Evolutionary conservation across 2,797 vertebrate species (phyloP).

Genomic region (Xiphorhynchus erythropygius): DNA sequence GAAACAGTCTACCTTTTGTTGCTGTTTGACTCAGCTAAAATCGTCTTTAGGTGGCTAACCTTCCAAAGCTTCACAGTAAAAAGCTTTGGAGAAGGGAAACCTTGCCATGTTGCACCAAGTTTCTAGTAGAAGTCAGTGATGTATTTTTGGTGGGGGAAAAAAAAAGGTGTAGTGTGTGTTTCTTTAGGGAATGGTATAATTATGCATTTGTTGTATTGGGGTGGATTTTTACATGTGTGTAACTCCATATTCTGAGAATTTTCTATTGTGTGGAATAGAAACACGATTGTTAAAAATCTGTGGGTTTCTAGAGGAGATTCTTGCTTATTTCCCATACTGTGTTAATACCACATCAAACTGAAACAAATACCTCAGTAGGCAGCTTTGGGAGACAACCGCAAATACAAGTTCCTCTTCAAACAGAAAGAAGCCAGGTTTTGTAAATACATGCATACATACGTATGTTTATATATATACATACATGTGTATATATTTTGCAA

Average conservation of each 20-base stretch:
- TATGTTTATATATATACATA: background rate
- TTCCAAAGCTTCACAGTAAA: background rate
- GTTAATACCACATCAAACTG: background rate
- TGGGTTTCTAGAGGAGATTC: background rate
- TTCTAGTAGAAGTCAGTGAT: background rate
- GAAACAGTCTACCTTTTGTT: rapidly evolving
- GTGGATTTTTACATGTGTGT: background rate
- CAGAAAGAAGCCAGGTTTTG: background rate
- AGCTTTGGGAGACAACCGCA: background rate
- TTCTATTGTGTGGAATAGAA: background rate
- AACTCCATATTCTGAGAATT: background rate
- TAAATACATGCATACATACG: rapidly evolving
- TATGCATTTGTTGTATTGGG: background rate
- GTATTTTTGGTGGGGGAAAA: rapidly evolving
- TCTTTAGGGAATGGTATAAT: background rate
- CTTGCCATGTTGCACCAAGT: rapidly evolving
- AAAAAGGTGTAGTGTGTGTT: background rate
- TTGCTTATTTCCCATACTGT: background rate
- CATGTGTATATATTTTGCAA: background rate
- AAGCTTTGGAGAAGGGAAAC: background rate
- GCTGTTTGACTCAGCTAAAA: background rate
- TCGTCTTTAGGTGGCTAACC: background rate
- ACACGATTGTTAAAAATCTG: rapidly evolving
- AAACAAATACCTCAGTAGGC: background rate
- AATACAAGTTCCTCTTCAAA: background rate